Evolutionary conservation across 2,888 invertebrate genomes (phyloP), one percentile per base, ranked within the genome.

Genomic region (Conomelus anceps): DNA sequence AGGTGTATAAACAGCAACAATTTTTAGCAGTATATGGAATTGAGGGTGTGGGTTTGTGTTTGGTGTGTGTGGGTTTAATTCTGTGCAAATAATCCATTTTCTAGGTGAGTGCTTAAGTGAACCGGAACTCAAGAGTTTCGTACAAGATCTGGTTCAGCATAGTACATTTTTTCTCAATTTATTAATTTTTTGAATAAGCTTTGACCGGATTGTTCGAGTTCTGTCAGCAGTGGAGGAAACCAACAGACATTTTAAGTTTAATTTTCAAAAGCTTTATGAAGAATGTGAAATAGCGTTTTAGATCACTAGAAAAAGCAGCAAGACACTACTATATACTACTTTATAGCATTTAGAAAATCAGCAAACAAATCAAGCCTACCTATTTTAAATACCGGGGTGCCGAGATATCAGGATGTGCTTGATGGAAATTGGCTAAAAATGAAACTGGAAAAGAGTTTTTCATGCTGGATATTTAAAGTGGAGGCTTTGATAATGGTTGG

Each of bases 191-290:
- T 11, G 11, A 11, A 7, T 26, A 26, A 11, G 26, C 6, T 26
- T 63, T 63, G n/a, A n/a, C 63, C 34, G 63, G n/a, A 4, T 63
- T n/a, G 63, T 63, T 63, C n/a, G 63, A 63, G 63, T 88, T 85
- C 29, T 88, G 90, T 89, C 90, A 90, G 88, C 90, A 90, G 90
- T 90, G 89, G 86, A 34, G 93, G 93, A 93, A 92, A 93, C 93
- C 93, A 93, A 93, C 92, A 93, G 93, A 93, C 93, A 93, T 92
- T 91, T 34, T 34, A 34, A n/a, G 20, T 63, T 4, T n/a, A n/a
- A 63, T 63, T 63, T n/a, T 63, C 1, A 34, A 63, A 63, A 63
- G 63, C 63, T 63, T n/a, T 90, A 22, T 87, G 88, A 88, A 84
- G 20, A 23, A 22, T 29, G 87, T 87, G 84, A 22, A n/a, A n/a